phyloP scores from a whole-genome alignment of 2,113 vertebrate species.

The Melanerpes aurifrons region DNA sequence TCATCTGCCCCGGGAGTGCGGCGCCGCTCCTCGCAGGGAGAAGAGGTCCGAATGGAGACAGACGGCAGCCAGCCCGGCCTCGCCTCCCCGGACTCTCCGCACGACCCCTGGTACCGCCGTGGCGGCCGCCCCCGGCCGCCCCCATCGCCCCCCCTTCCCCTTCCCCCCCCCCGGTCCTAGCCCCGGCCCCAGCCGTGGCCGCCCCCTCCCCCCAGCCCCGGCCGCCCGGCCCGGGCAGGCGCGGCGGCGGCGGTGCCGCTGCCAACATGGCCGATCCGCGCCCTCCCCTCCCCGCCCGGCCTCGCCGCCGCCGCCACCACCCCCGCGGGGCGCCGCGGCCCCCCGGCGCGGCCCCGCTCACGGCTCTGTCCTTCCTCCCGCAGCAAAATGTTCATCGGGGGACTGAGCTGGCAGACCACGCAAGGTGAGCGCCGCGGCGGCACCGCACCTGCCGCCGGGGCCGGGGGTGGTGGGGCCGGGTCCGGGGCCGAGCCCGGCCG shows the following conservation, averaged over 20 bases:
- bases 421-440: slow-evolving; percentile 85
- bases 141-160: slow-evolving; percentile 10
- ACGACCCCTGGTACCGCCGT: slow-evolving; percentile 91
- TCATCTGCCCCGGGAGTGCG: slow-evolving; percentile 70
- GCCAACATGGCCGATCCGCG: too few species aligned
- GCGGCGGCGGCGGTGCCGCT: too few species aligned
- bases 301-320: not conserved
- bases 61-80: slow-evolving; percentile 94
- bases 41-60: slow-evolving; percentile 88
- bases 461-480: slow-evolving; percentile 26
- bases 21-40: slow-evolving; percentile 57
- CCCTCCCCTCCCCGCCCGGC: too few species aligned
- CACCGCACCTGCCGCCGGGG: not conserved
- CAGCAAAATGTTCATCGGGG: slow-evolving; percentile 98
- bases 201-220: slow-evolving; percentile 25
- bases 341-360: slow-evolving; percentile 51
- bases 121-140: slow-evolving; percentile 7
- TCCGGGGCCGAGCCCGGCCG: not conserved
- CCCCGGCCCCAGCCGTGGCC: not conserved
- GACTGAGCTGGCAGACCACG: slow-evolving; percentile 96
- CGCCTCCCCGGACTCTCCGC: slow-evolving; percentile 92
- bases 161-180: not conserved
- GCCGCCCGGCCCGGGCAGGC: not conserved
- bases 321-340: slow-evolving; percentile 75
- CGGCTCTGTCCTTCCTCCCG: slow-evolving; percentile 68